Base-by-base conservation (phyloP, 2,797 vertebrate species). In the Pygocentrus nattereri region DNA sequence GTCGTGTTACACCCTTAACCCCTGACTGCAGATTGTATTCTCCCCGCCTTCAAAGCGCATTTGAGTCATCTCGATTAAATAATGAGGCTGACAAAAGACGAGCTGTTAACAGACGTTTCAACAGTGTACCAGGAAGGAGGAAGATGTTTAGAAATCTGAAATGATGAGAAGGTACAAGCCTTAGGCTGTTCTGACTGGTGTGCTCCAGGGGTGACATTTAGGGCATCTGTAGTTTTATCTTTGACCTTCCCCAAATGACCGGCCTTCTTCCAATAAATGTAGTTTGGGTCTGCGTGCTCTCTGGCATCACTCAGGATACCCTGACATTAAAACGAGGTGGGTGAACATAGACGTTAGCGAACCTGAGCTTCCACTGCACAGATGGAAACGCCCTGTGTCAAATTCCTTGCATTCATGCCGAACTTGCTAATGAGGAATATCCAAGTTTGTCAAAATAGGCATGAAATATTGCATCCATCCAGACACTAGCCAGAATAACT, bases 401-500 rank as follows among this genome's bases (percentile, higher is more conserved):
- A 69, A 79, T 82, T 82, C 74, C 54, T 74, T 2, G 56, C 83
- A 80, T 80, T 74, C 74, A 78, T 72, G 58, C 41, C 10, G 25
- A 72, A n/a, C 25, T 25, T 44, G 31, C 54, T 65, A 59, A 59
- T 59, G 78, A 50, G 31, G 79, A 68, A 47, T 10, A 78, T 81
- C 61, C 69, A 7, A 68, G 62, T 64, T 65, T 82, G 80, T 84
- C 80, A 78, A 80, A 86, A 86, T 80, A 84, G 64, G 56, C 8
- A 15, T 78, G 50, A 84, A 80, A 78, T 50, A 80, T 27, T 27
- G 50, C 31, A 52, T 41, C 30, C 41, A 62, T 47, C 31, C 49
- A 65, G 75, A 78, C 41, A 38, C 76, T 69, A 52, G 70, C 47
- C 82, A 77, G 80, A 80, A 82, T 67, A 82, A 74, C 68, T 52